Base-by-base conservation (phyloP, 2,113 vertebrate species). In the Pardalotus punctatus region DNA sequence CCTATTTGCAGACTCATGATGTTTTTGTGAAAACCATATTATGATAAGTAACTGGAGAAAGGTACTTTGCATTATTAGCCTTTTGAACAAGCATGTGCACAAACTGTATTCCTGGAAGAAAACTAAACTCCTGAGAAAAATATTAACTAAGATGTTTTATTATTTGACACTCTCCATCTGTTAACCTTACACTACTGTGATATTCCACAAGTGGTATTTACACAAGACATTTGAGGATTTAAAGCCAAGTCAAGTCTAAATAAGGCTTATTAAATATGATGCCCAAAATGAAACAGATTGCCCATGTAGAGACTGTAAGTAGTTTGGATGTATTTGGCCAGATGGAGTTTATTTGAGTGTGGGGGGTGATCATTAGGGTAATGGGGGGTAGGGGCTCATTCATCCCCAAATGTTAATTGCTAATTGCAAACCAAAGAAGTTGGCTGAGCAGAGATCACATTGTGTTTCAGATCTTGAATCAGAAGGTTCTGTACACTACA, bases 101-200 rank as follows among this genome's bases (percentile, higher is more conserved):
- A 79, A 80, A 82, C 23, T 42, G 12, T 43, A 85, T 36, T 79
- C 25, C 36, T 74, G 42, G 70, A 78, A 91, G 74, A 54, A 47
- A 73, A 13, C 1, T 33, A 36, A 84, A 71, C 24, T 84, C 53
- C 47, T 73, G 61, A 79, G 76, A 77, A 36, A 94, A 91, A 85
- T 43, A 84, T 69, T 83, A 92, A 92, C 45, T 56, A 90, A 84
- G 72, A 88, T 42, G 60, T 80, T 86, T 43, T 36, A 79, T 80
- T 91, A 77, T 82, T 91, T 91, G 80, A 86, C 77, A 84, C 8
- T 73, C 45, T 80, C 67, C 78, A 92, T 74, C 80, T 96, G 81
- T 88, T 94, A 90, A 67, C 11, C 78, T 89, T 36, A 89, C 7
- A 80, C 28, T 86, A 85, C 56, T 33, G 15, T 60, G 24, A 64